These are phyloP conservation scores for Axinella damicornis DNA, from an alignment of 37 sponge, comb jelly and placozoan species.

Conservation along the genomic window DNA sequence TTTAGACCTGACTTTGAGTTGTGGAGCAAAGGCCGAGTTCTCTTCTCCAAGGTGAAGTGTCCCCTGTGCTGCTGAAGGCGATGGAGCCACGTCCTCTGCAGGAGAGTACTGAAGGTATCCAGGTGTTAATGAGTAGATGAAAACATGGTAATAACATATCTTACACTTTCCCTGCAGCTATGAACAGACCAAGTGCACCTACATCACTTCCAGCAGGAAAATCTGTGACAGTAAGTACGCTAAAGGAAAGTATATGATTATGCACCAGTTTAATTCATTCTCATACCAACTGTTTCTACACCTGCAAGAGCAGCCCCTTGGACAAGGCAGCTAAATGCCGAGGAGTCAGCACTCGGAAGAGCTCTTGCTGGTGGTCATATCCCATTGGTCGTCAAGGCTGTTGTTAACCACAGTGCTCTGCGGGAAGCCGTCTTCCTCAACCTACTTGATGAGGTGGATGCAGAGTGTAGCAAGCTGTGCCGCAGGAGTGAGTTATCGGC, in stretches of 20 bases:
- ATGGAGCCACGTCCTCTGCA: no score
- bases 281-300: not conserved
- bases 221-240: no score
- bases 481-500: not conserved
- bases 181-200: not conserved
- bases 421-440: not conserved
- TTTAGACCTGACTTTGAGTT: no score
- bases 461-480: constrained; percentile 22
- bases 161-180: no score
- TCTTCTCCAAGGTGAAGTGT: no score
- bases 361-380: constrained; percentile 24
- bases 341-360: not conserved
- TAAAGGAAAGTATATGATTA: no score
- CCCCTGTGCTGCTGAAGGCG: no score
- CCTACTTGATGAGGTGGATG: not conserved
- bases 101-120: no score
- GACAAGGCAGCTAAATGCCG: not conserved
- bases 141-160: no score
- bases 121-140: no score
- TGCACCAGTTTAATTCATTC: no score
- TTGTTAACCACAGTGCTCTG: not conserved
- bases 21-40: no score
- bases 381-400: not conserved
- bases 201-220: not conserved
- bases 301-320: not conserved